Evolutionary conservation across 1,140 invertebrate genomes (phyloP).

Genomic region (Drosophila nikananu): DNA sequence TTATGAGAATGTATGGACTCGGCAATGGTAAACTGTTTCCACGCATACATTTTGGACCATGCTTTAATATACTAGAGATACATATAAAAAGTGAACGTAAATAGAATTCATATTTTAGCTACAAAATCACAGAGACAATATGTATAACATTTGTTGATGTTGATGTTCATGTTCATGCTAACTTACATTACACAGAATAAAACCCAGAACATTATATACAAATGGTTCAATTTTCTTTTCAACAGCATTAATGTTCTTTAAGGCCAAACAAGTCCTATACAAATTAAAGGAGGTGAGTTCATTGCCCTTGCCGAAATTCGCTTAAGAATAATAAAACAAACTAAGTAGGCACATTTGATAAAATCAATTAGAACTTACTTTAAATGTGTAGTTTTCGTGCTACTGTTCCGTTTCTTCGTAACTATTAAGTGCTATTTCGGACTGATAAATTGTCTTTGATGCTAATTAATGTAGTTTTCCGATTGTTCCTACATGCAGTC

Average conservation of each 20-base stretch:
- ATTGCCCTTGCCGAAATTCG: too few species aligned
- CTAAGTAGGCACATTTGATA: too few species aligned
- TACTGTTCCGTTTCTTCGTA: not conserved
- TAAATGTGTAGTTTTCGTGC: not conserved
- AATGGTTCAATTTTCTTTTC: not conserved
- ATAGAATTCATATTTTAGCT: slow-evolving; percentile 1
- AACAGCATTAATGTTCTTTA: not conserved
- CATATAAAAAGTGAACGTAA: not conserved
- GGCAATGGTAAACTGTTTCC: not conserved
- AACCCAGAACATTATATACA: not conserved
- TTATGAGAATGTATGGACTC: not conserved
- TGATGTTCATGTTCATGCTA: not conserved
- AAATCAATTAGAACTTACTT: not conserved
- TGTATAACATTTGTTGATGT: not conserved
- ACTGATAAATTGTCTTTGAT: slow-evolving; percentile 7
- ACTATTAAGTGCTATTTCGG: not conserved
- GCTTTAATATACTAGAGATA: not conserved
- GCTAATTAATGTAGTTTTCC: slow-evolving; percentile 15
- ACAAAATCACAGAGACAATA: not conserved
- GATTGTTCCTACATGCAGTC: slow-evolving; percentile 32
- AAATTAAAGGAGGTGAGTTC: too few species aligned
- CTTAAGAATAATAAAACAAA: too few species aligned
- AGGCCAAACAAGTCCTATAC: too few species aligned
- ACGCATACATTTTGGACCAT: not conserved
- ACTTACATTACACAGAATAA: not conserved